Evolutionary conservation across 2,888 invertebrate genomes (phyloP), one percentile per base, ranked within the genome.

Genomic region (Tachina fera): DNA sequence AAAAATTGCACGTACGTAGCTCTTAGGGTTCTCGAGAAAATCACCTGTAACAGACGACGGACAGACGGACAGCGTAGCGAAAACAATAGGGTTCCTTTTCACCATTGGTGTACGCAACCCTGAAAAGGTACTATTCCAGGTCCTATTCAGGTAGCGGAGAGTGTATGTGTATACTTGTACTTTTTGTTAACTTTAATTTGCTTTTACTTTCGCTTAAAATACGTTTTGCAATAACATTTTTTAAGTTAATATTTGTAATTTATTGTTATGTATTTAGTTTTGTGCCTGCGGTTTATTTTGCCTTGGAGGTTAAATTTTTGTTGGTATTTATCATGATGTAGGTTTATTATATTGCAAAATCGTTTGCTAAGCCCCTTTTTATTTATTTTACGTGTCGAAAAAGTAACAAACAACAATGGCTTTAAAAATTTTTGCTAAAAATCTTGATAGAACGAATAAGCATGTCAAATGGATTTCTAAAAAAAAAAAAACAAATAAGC

Each of bases 171-270:
- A 47, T 56, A 9, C 39, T 51, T 43, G 31, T 68, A 19, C 41
- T 45, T 60, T 65, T 58, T 70, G 13, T 39, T 68, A 4, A 53
- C 47, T 65, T 53, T 56, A 58, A 76, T 61, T 67, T 77, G 47
- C 10, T 68, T 72, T 76, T 84, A 84, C 84, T 80, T 84, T 84
- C 84, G 80, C 84, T 80, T 76, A 19, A 53, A 84, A 39, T 67
- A 60, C 11, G 58, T 74, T 78, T 82, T 70, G 85, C 78, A 82
- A 82, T 82, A 75, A 68, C 61, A 78, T 31, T 22, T 22, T 68
- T 78, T 75, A 78, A 78, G 43, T 70, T 74, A 77, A 74, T 78
- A 70, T 81, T 77, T 78, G 13, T 68, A 68, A 75, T 71, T 72
- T 70, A 63, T 77, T 82, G 72, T 68, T 77, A 51, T 77, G 63